phyloP scores from a whole-genome alignment of 1,140 invertebrate genomes.

The Zaprionus ghesquierei region DNA sequence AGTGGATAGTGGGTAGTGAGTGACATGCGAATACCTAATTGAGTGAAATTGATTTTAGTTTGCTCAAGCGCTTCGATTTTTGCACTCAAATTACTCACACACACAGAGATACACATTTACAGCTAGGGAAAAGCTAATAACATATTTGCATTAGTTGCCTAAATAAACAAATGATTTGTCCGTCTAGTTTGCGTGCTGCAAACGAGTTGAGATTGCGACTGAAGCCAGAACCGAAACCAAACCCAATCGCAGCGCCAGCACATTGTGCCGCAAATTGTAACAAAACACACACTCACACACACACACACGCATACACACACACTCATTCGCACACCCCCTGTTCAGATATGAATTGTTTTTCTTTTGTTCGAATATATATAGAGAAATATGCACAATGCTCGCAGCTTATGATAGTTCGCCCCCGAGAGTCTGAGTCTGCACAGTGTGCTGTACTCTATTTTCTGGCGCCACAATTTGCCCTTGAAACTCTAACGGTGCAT shows the following conservation, averaged over 20 bases:
- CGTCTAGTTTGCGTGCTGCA: constrained; percentile 49
- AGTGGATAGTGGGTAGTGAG: background rate
- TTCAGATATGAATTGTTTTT: constrained; percentile 57
- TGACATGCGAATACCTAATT: constrained; percentile 56
- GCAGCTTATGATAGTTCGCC: background rate
- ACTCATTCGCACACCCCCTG: background rate
- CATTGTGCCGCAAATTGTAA: constrained; percentile 16
- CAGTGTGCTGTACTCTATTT: constrained; percentile 36
- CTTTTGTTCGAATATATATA: constrained; percentile 56
- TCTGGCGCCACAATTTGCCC: background rate
- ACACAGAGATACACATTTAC: background rate
- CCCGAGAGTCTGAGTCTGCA: constrained; percentile 44
- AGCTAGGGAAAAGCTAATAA: constrained; percentile 5
- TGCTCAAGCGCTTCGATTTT: constrained; percentile 51
- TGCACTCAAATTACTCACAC: constrained; percentile 32
- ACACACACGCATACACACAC: constrained; percentile 21
- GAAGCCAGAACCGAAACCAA: constrained; percentile 14
- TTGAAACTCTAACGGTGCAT: constrained; percentile 24
- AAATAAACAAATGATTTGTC: constrained; percentile 6
- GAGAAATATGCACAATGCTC: constrained; percentile 21
- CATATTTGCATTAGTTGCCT: constrained; percentile 42
- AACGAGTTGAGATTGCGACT: constrained; percentile 54
- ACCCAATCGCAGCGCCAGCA: constrained; percentile 26
- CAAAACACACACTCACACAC: background rate
- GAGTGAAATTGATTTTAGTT: constrained; percentile 76